phyloP scores from a whole-genome alignment of 2,113 vertebrate species.

The Phylloscopus trochiloides region DNA sequence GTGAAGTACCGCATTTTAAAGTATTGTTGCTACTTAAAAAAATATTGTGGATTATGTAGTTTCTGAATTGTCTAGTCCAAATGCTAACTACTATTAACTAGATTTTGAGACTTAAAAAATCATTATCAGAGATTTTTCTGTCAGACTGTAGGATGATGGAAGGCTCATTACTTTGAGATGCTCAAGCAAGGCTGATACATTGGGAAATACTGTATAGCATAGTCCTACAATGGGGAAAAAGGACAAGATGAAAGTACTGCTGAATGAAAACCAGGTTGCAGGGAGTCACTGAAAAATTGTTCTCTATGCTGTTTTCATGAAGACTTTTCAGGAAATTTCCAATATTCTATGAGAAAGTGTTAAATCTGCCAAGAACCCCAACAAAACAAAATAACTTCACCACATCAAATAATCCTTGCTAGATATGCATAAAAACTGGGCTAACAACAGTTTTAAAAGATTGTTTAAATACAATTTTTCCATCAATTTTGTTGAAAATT shows the following conservation, averaged over 20 bases:
- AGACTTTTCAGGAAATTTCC: neutral
- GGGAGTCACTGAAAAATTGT: neutral
- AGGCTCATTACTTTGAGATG: neutral
- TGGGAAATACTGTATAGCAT: neutral
- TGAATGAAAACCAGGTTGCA: neutral
- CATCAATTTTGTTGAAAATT: neutral
- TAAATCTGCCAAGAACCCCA: neutral
- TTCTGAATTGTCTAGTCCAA: neutral
- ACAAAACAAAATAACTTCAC: neutral
- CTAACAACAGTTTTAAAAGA: neutral
- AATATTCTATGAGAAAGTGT: neutral
- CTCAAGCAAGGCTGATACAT: neutral
- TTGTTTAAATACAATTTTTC: neutral
- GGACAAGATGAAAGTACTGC: neutral
- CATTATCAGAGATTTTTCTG: neutral
- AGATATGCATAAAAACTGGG: neutral
- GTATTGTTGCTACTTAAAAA: neutral
- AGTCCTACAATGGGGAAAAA: neutral
- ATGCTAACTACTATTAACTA: neutral
- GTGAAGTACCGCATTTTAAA: neutral
- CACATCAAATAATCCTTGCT: neutral
- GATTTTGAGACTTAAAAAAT: neutral
- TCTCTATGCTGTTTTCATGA: neutral
- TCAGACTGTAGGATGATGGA: neutral
- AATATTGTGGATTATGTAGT: neutral